Conservation (phyloP, 2,888 invertebrate genomes). For the Sclerodermus sp. region DNA sequence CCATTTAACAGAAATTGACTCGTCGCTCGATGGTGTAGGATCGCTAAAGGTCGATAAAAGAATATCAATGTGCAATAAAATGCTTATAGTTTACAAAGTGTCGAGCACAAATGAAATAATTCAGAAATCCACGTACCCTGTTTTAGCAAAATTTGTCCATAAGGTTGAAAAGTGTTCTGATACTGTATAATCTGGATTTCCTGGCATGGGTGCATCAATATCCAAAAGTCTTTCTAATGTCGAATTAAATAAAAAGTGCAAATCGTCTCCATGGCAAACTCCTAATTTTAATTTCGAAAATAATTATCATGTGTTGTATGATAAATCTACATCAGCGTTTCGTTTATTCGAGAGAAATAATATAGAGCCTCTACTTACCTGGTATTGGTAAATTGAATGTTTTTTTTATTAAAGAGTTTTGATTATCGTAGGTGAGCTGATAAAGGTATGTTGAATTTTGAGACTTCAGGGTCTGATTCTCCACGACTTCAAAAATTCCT, state of each 20-base stretch:
- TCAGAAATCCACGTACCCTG: slow-evolving; percentile 35
- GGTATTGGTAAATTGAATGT: slow-evolving; percentile 18
- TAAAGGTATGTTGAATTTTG: slow-evolving; percentile 37
- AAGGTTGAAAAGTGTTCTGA: slow-evolving; percentile 41
- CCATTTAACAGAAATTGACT: too few relatives aligned
- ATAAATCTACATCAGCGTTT: too few relatives aligned
- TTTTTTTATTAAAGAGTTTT: slow-evolving; percentile 24
- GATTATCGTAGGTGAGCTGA: slow-evolving; percentile 36
- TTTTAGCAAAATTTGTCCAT: slow-evolving; percentile 53
- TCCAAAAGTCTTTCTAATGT: slow-evolving; percentile 14
- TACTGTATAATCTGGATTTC: slow-evolving; percentile 24
- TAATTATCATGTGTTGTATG: too few relatives aligned
- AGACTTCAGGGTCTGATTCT: slow-evolving; percentile 23
- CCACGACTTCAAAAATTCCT: slow-evolving; percentile 32
- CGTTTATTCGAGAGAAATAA: too few relatives aligned
- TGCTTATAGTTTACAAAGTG: neutral
- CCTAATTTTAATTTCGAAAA: slow-evolving; percentile 23
- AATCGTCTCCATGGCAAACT: slow-evolving; percentile 39
- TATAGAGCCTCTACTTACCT: slow-evolving; percentile 29
- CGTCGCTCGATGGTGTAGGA: too few relatives aligned
- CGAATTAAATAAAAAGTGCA: slow-evolving; percentile 38
- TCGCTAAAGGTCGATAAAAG: too few relatives aligned
- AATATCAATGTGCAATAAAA: too few relatives aligned
- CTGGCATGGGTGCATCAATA: slow-evolving; percentile 14
- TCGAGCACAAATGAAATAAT: neutral